Evolutionary conservation across 2,888 invertebrate species (phyloP).

Genomic region (Lasioglossum malachurum): DNA sequence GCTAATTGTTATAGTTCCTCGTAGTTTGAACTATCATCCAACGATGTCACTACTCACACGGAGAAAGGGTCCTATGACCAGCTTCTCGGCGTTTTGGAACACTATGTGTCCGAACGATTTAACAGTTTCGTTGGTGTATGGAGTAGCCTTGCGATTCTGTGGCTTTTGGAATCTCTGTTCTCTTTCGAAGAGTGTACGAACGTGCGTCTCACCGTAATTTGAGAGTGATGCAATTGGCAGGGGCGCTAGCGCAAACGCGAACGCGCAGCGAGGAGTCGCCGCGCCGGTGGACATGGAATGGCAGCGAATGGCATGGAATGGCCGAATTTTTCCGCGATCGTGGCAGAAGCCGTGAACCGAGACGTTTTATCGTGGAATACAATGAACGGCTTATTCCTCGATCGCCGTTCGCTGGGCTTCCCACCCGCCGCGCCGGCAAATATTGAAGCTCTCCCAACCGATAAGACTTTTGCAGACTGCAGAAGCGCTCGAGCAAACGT

Average conservation of each 20-base stretch:
- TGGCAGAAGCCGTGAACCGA: slow-evolving; percentile 38
- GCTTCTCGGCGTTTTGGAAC: no score
- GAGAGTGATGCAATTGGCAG: neutral
- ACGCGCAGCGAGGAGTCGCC: neutral
- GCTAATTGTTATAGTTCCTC: no score
- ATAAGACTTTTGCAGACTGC: slow-evolving; percentile 61
- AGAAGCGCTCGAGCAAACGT: slow-evolving; percentile 46
- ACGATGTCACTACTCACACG: no score
- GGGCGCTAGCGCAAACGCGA: neutral
- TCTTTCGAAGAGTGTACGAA: neutral
- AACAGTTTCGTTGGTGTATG: no score
- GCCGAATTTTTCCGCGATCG: slow-evolving; percentile 48
- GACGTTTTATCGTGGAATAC: slow-evolving; percentile 55
- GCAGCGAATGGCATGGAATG: neutral
- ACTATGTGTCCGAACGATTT: no score
- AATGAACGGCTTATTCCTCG: slow-evolving; percentile 53
- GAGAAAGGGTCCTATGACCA: no score
- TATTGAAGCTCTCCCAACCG: slow-evolving; percentile 51
- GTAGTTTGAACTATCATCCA: no score
- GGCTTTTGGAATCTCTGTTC: neutral
- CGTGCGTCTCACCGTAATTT: neutral
- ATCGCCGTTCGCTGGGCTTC: slow-evolving; percentile 34
- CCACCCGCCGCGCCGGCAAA: slow-evolving; percentile 45
- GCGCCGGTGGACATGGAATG: neutral
- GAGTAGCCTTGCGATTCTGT: neutral